Base-by-base conservation (phyloP, 1,140 invertebrate species). In the Apolygus lucorum region DNA sequence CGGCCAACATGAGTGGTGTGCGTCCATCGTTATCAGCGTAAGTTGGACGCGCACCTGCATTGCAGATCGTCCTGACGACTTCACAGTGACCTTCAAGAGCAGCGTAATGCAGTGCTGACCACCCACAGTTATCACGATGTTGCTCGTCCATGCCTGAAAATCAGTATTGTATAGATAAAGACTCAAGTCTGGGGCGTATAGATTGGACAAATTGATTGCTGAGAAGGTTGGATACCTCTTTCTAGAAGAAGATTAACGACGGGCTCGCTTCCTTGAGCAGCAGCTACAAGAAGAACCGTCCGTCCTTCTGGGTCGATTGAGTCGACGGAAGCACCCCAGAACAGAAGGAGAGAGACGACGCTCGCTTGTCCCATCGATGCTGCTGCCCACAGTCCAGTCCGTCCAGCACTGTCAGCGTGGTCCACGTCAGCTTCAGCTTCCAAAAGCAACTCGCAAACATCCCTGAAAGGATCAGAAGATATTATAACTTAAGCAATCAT, bases 21-120 rank as follows among this genome's bases (percentile, higher is more conserved):
- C 95, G 94, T 1, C 94, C 95, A 76, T 98, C 95, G 79, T 96
- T 96, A 78, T 97, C 95, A 2, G 89, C 86, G 76, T 95, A 92
- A 75, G 93, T 92, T 1, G 95, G 87, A 77, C 92, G 88, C 0
- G 94, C 93, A 0, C 94, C 94, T n/a, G 91, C 91, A 76, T 96
- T 93, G 0, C 96, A 77, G 22, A 98, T 79, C 11, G 90, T 87
- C 72, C 92, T 87, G 74, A 91, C 91, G 25, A 96, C 94, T 75
- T 93, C 91, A 68, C 86, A 80, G 78, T 97, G 94, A 28, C 92
- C 93, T 81, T 97, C 94, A 76, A 95, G 95, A 24, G 94, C 92
- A 8, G 93, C 89, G 74, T 92, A 95, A 78, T 97, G 95, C 28
- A 98, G 77, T 1, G 94, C 93, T 2, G 93, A 95, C 93, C 93